Evolutionary conservation across 2,113 vertebrate species (phyloP).

Genomic region (Tretioscincus oriximinensis): DNA sequence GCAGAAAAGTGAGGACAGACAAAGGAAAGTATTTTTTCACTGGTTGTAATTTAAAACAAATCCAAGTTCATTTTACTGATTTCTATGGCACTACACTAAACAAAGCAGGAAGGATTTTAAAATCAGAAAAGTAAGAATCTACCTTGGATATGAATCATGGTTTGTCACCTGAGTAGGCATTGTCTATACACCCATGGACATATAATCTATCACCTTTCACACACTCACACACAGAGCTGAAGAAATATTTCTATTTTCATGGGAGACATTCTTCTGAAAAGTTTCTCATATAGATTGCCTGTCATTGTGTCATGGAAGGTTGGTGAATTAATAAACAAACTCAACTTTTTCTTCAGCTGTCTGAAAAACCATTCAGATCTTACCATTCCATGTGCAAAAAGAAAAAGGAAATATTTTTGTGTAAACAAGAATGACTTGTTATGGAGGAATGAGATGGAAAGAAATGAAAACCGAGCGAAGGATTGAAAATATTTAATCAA

Average conservation of each 20-base stretch:
- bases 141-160: background rate
- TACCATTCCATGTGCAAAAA: background rate
- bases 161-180: no score
- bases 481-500: background rate
- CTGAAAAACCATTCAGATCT: conserved; percentile 19
- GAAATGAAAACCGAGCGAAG: background rate
- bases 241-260: conserved; percentile 45
- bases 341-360: conserved; percentile 31
- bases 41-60: background rate
- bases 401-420: background rate
- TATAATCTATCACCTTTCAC: background rate
- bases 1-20: no score
- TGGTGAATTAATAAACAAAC: conserved; percentile 6
- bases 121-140: background rate
- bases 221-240: conserved; percentile 13
- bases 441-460: background rate
- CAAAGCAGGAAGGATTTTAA: background rate
- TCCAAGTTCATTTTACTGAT: background rate
- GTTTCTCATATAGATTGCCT: background rate
- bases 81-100: background rate
- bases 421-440: conserved; percentile 32
- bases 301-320: background rate
- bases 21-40: no score
- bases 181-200: conserved; percentile 24
- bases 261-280: background rate